Base-by-base conservation (phyloP, 2,113 vertebrate genomes). In the Thalassoma bifasciatum region DNA sequence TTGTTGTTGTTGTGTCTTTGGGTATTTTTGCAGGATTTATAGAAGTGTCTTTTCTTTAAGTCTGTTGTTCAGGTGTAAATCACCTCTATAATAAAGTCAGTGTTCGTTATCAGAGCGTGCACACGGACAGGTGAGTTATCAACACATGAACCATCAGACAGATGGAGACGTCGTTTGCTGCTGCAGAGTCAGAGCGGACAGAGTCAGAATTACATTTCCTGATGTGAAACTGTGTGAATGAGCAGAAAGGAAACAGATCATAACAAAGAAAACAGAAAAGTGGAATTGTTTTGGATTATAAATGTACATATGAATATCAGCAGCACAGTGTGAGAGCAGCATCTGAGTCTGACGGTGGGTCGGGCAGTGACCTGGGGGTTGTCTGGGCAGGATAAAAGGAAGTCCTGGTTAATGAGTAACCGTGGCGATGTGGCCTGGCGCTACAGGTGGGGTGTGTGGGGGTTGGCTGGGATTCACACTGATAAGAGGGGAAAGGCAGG, bases 381-480 rank as follows among this genome's bases (percentile, higher is more conserved):
- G 91, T 91, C 89, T 91, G 88, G 82, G 67, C 74, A 67, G 84
- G 91, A 91, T 92, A 88, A 91, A 91, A 90, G 88, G 88, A 92
- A 92, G 91, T 92, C 78, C 89, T 89, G 89, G 91, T 92, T 91
- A 92, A 92, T 92, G 77, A 84, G 85, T 92, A 83, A 92, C 77
- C 1, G 53, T 42, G 62, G 81, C 66, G 47, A 86, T 87, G 89
- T 85, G 81, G 90, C 81, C 74, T 68, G 85, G 89, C 77, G 74
- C 87, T 91, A 68, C 85, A 90, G 88, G 91, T 87, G 82, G 87
- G 79, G 82, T 59, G 70, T 86, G 83, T 62, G 86, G 74, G 85
- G 82, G 89, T 72, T 77, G 78, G 68, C 50, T 19, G 50, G 77
- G 77, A 77, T 37, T 40, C 72, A 75, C 46, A 61, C 83, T 89